Base-by-base conservation (phyloP, 92 coral and sea anemone genomes). In the Bergia puertoricense region DNA sequence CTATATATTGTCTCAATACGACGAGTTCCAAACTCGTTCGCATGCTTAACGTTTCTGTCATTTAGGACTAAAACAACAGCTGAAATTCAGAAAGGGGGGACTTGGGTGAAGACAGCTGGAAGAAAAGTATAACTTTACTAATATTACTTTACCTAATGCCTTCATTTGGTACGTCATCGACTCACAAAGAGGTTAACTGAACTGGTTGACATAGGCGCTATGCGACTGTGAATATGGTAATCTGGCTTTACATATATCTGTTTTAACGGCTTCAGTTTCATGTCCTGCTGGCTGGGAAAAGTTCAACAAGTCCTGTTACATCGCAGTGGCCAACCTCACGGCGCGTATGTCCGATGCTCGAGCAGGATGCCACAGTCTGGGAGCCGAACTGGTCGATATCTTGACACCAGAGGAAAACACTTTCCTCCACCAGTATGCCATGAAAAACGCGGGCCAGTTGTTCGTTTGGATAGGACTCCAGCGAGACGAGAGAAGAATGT, bases 241-340 rank as follows among this genome's bases (percentile, higher is more conserved):
- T 37, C 40, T 30, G 36, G 13, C 62, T 54, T 36, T 13, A 22
- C 23, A 0, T 39, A 3, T 18, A 2, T 14, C 43, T 39, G 9
- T 22, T 81, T 66, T 13, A 6, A 2, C 30, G 30, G 30, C 74
- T 81, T n/a, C 57, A 81, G 85, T 44, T 40, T 81, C 85, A 7
- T 81, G 85, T 39, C 74, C 85, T 41, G 85, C 7, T 65, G 85
- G 85, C 15, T 81, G 85, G 85, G 50, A 81, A 54, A 81, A 15
- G 85, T 81, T 81, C 57, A 65, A 6, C 74, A 81, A 59, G 5
- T 81, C 85, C 54, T 81, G 85, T 62, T 81, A 81, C 57, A 10
- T 59, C 10, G 74, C 75, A 18, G 73, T 81, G 38, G 13, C 85
- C 7, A 81, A 59, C 16, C 51, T 22, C 50, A 81, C 85, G 14